These are phyloP conservation scores for Falco concolor DNA, from an alignment of 2,797 vertebrate species.

Conservation along the genomic window DNA sequence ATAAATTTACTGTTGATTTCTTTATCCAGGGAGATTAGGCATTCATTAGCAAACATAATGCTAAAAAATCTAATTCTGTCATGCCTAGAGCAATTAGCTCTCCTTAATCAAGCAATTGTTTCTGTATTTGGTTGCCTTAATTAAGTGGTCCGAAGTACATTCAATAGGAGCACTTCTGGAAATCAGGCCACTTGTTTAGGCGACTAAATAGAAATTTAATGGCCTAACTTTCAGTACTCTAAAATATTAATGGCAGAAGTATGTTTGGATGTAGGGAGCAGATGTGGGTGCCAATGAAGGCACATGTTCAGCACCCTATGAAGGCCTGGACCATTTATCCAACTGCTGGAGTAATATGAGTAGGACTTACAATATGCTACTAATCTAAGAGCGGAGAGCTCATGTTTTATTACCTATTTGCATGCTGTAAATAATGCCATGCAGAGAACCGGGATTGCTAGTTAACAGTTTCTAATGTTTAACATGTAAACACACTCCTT, in stretches of 20 bases:
- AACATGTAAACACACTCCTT: neutral
- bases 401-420: neutral
- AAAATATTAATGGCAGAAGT: neutral
- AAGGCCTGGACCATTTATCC: neutral
- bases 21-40: neutral
- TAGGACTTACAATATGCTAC: neutral
- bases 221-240: neutral
- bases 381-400: neutral
- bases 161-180: neutral
- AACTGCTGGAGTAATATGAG: neutral
- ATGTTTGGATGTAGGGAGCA: neutral
- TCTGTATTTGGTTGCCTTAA: neutral
- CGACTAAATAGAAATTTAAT: neutral
- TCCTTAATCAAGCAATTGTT: neutral
- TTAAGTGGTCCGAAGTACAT: neutral
- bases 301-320: fast-evolving
- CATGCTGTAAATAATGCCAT: neutral
- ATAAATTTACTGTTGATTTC: neutral
- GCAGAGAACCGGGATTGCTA: neutral
- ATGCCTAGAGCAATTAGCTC: neutral
- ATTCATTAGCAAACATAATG: neutral
- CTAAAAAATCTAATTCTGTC: neutral
- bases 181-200: neutral
- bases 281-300: neutral
- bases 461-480: neutral